Percentiles rank a stretch among this genome's conserved stretches.
phyloP scores from a whole-genome alignment of 2,113 vertebrate genomes.

The Dasyurus viverrinus region DNA sequence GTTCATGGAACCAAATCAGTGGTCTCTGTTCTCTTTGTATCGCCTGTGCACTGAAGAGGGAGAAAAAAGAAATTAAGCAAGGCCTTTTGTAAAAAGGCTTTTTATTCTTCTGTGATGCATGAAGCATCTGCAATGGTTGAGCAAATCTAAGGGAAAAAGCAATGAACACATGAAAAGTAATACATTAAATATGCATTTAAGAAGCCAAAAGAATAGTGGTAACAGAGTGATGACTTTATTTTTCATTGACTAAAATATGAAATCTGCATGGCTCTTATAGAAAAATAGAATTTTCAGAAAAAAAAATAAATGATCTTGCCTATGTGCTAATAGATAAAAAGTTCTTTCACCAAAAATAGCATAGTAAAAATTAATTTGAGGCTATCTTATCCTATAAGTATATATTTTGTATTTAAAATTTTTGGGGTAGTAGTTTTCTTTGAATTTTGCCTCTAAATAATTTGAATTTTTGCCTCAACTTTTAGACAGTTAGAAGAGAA shows the following conservation, averaged over 20 bases:
- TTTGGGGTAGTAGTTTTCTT: not conserved
- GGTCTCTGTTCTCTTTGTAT: conserved; percentile 9
- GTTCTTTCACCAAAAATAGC: not conserved
- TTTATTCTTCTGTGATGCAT: conserved; percentile 39
- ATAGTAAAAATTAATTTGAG: not conserved
- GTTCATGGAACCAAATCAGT: conserved; percentile 38
- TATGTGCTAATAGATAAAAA: not conserved
- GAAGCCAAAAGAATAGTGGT: conserved; percentile 34
- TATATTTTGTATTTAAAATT: not conserved
- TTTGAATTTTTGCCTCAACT: not conserved
- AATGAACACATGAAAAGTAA: conserved; percentile 25
- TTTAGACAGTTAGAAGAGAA: not conserved
- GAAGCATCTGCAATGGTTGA: conserved; percentile 28
- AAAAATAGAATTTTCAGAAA: not conserved
- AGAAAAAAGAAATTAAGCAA: conserved; percentile 51
- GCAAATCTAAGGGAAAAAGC: conserved; percentile 5
- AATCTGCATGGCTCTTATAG: not conserved
- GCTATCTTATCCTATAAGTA: not conserved
- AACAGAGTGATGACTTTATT: not conserved
- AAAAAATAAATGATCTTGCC: not conserved
- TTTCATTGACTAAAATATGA: not conserved
- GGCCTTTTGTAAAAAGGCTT: conserved; percentile 29
- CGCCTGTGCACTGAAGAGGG: conserved; percentile 48
- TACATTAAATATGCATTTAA: conserved; percentile 4
- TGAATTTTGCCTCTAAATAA: not conserved